Base-by-base conservation (phyloP, 2,888 invertebrate species). In the Thumatha senex region DNA sequence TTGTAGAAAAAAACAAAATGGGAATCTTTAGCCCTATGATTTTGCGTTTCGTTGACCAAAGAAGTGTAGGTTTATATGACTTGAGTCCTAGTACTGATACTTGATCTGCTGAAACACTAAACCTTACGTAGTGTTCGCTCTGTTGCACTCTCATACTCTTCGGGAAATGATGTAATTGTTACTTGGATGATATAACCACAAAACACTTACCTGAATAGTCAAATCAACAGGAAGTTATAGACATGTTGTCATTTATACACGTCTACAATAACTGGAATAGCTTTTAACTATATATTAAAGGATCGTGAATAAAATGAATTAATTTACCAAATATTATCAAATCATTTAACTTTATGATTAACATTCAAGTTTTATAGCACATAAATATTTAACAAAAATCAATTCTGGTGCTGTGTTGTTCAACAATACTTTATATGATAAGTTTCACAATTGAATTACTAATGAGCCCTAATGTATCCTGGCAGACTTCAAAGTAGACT, bases 81-180 rank as follows among this genome's bases (percentile, higher is more conserved):
- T n/a, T 5, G 18, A 24, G 18, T 24, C 18, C 9, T 8, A 9
- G 9, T 30, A 29, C 30, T 30, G 43, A 33, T 39, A 48, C 43
- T 43, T 12, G 43, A 43, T 48, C 13, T 33, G 13, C 13, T 43
- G 48, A 39, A 42, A 40, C 24, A 38, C 29, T 31, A 48, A 42
- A 42, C 42, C 18, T 24, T 4, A 24, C 33, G 11, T 13, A 12
- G 14, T 29, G 18, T 35, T 31, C n/a, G 31, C n/a, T 42, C 35
- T 15, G 14, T 44, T 49, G 12, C 39, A 34, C 35, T 49, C 44
- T 29, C 43, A 40, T 40, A 43, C 44, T 40, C 33, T 35, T 35
- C 30, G 24, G 14, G 49, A 34, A 44, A 40, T 44, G 18, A 31
- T 34, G 40, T 40, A 34, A 29, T n/a, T 44, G 14, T 30, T 35